These are phyloP conservation scores for Clistopyga incitator DNA, from an alignment of 2,888 invertebrate species.

Conservation along the genomic window DNA sequence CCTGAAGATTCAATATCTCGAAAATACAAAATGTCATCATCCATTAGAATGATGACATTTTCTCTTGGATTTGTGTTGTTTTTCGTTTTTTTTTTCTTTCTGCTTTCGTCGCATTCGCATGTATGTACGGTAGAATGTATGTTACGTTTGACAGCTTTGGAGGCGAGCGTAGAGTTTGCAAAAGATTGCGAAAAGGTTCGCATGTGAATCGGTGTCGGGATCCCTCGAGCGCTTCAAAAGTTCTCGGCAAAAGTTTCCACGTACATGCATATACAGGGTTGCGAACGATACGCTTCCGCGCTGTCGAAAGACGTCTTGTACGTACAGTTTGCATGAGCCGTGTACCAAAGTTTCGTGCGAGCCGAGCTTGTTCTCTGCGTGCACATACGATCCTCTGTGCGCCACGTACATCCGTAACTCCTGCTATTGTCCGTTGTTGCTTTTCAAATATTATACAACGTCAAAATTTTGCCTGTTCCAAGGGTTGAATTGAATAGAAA, in stretches of 20 bases:
- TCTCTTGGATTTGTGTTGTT: too few species aligned
- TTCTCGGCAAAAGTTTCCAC: slow-evolving; percentile 49
- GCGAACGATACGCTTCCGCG: slow-evolving; percentile 59
- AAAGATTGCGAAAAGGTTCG: slow-evolving; percentile 50
- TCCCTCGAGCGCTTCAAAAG: slow-evolving; percentile 50
- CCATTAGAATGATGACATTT: neutral
- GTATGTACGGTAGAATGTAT: neutral
- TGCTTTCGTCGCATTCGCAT: neutral
- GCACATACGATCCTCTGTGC: slow-evolving; percentile 26
- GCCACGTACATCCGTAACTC: slow-evolving; percentile 47
- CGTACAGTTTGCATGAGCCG: slow-evolving; percentile 77
- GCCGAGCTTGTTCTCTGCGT: slow-evolving; percentile 40
- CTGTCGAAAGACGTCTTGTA: slow-evolving; percentile 73
- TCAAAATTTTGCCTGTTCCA: neutral
- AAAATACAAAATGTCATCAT: slow-evolving; percentile 16
- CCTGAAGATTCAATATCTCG: too few species aligned
- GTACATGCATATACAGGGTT: slow-evolving; percentile 47
- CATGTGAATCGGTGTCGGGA: slow-evolving; percentile 49
- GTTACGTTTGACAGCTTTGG: slow-evolving; percentile 13
- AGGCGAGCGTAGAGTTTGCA: slow-evolving; percentile 1
- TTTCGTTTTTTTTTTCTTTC: neutral
- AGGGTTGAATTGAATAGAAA: neutral
- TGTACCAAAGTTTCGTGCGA: slow-evolving; percentile 75
- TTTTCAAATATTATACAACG: slow-evolving; percentile 41
- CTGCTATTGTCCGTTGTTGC: slow-evolving; percentile 33